These are phyloP conservation scores for Fragum whitleyi DNA, from an alignment of 2,888 invertebrate genomes.

Conservation along the genomic window DNA sequence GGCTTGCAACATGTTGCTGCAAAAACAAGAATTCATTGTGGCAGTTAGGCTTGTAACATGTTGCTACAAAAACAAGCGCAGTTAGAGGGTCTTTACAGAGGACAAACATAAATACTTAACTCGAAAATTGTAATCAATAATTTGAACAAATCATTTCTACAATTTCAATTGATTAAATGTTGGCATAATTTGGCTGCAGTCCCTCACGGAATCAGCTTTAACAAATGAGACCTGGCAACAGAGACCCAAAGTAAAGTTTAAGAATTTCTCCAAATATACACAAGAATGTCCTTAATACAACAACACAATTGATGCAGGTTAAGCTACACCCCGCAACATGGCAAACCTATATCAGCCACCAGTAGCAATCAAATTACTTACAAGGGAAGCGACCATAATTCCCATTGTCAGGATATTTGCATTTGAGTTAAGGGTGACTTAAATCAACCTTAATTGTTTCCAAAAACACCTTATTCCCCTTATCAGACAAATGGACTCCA, in stretches of 20 bases:
- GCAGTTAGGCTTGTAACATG: too few species aligned
- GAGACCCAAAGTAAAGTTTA: background rate
- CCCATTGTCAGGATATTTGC: background rate
- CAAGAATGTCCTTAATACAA: background rate
- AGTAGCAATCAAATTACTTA: background rate
- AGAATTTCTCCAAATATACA: too few species aligned
- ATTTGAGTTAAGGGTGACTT: background rate
- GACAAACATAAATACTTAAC: too few species aligned
- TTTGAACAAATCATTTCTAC: too few species aligned
- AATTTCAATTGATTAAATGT: background rate
- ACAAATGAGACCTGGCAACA: background rate
- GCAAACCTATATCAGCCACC: conserved; percentile 11
- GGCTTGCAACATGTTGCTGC: too few species aligned
- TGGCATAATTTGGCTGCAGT: conserved; percentile 2
- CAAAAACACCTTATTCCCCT: background rate
- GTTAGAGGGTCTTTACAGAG: too few species aligned
- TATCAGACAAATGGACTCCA: background rate
- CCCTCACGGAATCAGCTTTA: background rate
- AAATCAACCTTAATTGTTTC: background rate
- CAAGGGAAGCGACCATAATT: background rate
- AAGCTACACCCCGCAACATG: conserved; percentile 3
- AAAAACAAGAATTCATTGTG: too few species aligned
- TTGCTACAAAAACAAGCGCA: too few species aligned
- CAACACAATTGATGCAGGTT: background rate
- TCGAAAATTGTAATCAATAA: too few species aligned